phyloP scores from a whole-genome alignment of 2,797 vertebrate species.

The Macropodus opercularis region DNA sequence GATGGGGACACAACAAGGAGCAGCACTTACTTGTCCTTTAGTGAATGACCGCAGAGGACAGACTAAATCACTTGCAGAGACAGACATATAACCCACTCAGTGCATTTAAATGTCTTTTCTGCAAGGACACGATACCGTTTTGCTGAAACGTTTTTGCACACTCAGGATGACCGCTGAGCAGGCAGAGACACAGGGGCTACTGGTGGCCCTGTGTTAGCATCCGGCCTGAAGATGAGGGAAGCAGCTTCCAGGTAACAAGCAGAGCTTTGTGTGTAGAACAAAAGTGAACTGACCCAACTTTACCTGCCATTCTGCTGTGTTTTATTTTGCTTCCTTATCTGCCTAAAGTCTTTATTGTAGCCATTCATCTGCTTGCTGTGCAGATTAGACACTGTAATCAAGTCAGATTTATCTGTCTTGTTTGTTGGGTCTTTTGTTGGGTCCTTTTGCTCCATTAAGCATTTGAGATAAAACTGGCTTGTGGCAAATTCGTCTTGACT shows the following conservation, averaged over 20 bases:
- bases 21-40: conserved; percentile 12
- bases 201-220: conserved; percentile 20
- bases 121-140: conserved; percentile 50
- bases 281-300: background rate
- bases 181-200: conserved; percentile 35
- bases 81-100: conserved; percentile 17
- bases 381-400: conserved; percentile 33
- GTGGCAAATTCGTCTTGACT: conserved; percentile 7
- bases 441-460: background rate
- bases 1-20: conserved; percentile 10
- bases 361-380: conserved; percentile 18
- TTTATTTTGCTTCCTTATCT: conserved; percentile 41
- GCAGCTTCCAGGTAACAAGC: conserved; percentile 76
- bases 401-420: background rate
- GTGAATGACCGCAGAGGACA: conserved; percentile 11
- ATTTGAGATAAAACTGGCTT: background rate
- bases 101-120: conserved; percentile 21
- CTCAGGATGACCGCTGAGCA: conserved; percentile 69
- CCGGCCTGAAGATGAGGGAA: conserved; percentile 74
- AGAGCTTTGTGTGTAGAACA: conserved; percentile 5
- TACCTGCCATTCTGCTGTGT: background rate
- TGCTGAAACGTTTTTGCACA: conserved; percentile 48
- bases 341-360: conserved; percentile 45
- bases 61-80: conserved; percentile 26
- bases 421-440: conserved; percentile 6